These are phyloP conservation scores for Fissipunctia ypsillon DNA, from an alignment of 2,888 invertebrate genomes.

Conservation along the genomic window DNA sequence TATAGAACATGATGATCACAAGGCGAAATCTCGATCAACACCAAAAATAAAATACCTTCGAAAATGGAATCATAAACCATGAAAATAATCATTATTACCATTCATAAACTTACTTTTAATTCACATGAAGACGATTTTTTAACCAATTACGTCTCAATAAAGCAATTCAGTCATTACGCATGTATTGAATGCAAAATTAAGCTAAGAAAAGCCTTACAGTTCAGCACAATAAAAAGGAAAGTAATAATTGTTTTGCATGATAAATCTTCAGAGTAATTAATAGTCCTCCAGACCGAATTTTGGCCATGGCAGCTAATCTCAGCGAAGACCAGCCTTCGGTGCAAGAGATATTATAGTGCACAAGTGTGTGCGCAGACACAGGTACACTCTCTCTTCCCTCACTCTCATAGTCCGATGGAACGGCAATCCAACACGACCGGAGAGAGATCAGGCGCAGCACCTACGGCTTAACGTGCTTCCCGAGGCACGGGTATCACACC, in stretches of 20 bases:
- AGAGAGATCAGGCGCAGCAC: too few species aligned
- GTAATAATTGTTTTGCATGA: neutral
- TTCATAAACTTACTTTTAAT: neutral
- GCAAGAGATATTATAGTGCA: too few species aligned
- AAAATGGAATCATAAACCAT: neutral
- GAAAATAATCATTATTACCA: neutral
- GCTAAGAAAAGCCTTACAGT: too few species aligned
- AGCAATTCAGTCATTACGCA: conserved; percentile 3
- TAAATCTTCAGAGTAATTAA: neutral
- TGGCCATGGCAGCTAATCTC: too few species aligned
- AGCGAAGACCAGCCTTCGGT: too few species aligned
- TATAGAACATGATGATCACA: neutral
- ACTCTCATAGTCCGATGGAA: too few species aligned
- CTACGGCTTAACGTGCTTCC: too few species aligned
- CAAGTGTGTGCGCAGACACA: too few species aligned
- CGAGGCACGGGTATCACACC: too few species aligned
- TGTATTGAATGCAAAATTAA: neutral
- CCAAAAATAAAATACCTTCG: neutral
- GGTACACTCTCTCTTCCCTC: too few species aligned
- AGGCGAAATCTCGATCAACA: neutral
- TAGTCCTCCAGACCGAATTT: too few species aligned
- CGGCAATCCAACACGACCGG: too few species aligned
- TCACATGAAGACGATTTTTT: neutral
- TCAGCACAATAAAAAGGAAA: neutral
- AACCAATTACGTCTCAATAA: neutral